Evolutionary conservation across 64 coral and sea anemone genomes (phyloP), one percentile per base, ranked within the genome.

Genomic region (Platygyra sinensis): DNA sequence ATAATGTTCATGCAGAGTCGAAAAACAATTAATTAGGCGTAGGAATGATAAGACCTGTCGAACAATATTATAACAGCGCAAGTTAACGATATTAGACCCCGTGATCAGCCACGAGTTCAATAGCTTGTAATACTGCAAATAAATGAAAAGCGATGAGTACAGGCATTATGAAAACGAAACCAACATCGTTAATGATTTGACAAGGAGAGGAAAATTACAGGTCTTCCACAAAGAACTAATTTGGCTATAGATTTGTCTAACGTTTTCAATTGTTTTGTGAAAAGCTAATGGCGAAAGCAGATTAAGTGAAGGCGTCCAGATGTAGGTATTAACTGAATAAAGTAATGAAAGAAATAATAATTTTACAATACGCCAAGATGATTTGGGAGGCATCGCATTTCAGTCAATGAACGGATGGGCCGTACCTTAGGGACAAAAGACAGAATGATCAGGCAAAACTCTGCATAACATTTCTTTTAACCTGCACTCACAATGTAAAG

Each of bases 131-230:
- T 65, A 42, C 9, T 63, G 36, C 20, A 27, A 71, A 8, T 46
- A 83, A 46, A 60, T 15, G 29, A 85, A 85, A 27, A 7, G 63
- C 63, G n/a, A 27, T 18, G 67, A 64, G 80, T 85, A 71, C 81
- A 51, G 36, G 33, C 71, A 50, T 69, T 72, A 3, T 71, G n/a
- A 49, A 67, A 69, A 51, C 8, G 8, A 42, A 52, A 46, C 62
- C 81, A 85, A 85, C 69, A 85, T 85, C 39, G 11, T 85, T 85
- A 51, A 85, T 71, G 81, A 85, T 39, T 85, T 85, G 62, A 85
- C 32, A 85, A 85, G 81, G 32, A 71, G 33, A 20, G 65, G 63
- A 9, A 72, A 72, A 50, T 72, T 24, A 85, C 29, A 63, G 11
- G 31, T 1, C 18, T 71, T 30, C 13, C n/a, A 72, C 39, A 85